phyloP scores from a whole-genome alignment of 2,888 invertebrate species.

The Xanthorhoe designata region DNA sequence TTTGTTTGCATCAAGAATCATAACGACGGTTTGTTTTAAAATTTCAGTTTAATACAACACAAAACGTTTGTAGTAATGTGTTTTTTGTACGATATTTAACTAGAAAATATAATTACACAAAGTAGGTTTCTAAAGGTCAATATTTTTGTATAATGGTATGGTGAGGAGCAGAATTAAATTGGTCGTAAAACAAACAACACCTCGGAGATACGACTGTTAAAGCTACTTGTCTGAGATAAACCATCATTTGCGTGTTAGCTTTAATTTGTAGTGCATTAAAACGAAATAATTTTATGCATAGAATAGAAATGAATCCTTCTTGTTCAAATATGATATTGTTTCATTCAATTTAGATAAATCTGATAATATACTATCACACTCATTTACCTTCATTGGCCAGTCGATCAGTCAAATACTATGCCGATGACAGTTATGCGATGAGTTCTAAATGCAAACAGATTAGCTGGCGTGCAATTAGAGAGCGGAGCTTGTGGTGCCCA shows the following conservation, averaged over 20 bases:
- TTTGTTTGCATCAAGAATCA: conserved; percentile 19
- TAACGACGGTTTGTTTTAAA: not conserved
- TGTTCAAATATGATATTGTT: no score
- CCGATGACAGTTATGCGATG: conserved; percentile 61
- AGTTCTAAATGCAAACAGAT: conserved; percentile 78
- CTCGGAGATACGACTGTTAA: no score
- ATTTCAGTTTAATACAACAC: not conserved
- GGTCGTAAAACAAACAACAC: no score
- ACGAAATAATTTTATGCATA: not conserved
- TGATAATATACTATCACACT: no score
- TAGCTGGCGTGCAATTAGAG: conserved; percentile 80
- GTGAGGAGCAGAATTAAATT: no score
- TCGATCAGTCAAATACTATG: conserved; percentile 45
- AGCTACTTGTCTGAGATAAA: no score
- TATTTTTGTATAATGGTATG: no score
- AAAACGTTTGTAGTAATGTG: not conserved
- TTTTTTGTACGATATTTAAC: no score
- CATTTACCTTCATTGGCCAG: not conserved
- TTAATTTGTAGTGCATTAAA: not conserved
- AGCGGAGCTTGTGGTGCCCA: conserved; percentile 74
- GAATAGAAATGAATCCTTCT: not conserved
- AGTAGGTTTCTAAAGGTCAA: no score
- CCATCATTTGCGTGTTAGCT: not conserved
- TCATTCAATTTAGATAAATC: no score
- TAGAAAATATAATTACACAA: no score